phyloP scores from a whole-genome alignment of 2,888 invertebrate genomes.

The Caenorhabditis becei region DNA sequence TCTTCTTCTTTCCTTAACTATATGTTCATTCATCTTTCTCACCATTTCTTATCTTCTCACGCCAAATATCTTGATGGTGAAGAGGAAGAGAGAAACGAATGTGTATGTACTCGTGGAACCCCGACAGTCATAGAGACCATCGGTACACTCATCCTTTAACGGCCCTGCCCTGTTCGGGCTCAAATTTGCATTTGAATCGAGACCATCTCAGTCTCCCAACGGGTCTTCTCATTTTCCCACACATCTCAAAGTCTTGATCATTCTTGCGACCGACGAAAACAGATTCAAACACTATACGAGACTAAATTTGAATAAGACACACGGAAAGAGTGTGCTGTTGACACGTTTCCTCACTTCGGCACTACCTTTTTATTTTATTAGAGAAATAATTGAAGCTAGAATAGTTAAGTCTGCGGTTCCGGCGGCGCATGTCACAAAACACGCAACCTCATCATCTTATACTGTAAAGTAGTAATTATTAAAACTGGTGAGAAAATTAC shows the following conservation, averaged over 20 bases:
- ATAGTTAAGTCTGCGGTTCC: conserved; percentile 3
- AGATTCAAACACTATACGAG: conserved; percentile 15
- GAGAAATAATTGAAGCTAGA: neutral
- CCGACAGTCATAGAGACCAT: conserved; percentile 12
- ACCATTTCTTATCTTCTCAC: conserved; percentile 22
- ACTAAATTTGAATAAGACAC: conserved; percentile 22
- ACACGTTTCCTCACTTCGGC: neutral
- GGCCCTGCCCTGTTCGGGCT: conserved; percentile 10
- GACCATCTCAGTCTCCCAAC: neutral
- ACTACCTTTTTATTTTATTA: conserved; percentile 2
- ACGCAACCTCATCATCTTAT: conserved; percentile 25
- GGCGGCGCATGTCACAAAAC: conserved; percentile 12
- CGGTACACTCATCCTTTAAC: conserved; percentile 8
- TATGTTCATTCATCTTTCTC: neutral
- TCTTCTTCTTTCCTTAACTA: neutral
- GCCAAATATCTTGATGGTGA: conserved; percentile 7
- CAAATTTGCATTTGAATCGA: conserved; percentile 50
- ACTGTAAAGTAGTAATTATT: conserved; percentile 62
- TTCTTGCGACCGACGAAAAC: neutral
- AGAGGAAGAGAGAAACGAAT: conserved; percentile 5
- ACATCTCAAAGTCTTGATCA: conserved; percentile 28
- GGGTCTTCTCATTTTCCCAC: conserved; percentile 25
- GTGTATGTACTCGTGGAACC: conserved; percentile 19
- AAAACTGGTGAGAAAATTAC: conserved; percentile 61
- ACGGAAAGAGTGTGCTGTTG: conserved; percentile 5